Conservation (phyloP, 2,113 vertebrate species). For the Nibea albiflora region DNA sequence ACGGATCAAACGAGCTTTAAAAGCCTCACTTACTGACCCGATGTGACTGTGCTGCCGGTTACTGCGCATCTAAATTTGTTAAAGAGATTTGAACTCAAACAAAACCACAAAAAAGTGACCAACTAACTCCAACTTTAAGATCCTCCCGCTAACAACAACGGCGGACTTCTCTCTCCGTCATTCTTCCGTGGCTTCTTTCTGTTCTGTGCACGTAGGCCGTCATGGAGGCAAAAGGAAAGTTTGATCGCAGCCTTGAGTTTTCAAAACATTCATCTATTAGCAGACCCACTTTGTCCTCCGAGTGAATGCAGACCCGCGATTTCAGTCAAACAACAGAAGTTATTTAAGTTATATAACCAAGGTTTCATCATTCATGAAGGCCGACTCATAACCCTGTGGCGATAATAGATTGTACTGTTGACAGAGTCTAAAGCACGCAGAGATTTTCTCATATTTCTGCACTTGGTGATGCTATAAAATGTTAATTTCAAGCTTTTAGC, state of each 20-base stretch:
- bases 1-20: neutral
- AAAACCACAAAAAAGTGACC: neutral
- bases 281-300: neutral
- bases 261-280: constrained; percentile 7
- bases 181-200: neutral
- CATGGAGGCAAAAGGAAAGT: constrained; percentile 2
- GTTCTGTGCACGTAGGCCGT: too few species aligned
- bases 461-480: neutral
- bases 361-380: constrained; percentile 11
- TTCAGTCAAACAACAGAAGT: constrained; percentile 8
- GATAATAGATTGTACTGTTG: neutral
- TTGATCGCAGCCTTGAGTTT: constrained; percentile 8
- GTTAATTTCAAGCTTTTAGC: neutral
- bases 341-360: constrained; percentile 18
- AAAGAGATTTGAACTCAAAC: constrained; percentile 6
- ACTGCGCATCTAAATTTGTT: constrained; percentile 13
- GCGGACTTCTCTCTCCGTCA: neutral
- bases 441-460: neutral
- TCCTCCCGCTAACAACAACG: neutral
- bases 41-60: neutral
- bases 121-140: neutral
- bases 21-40: neutral
- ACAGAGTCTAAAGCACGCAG: neutral
- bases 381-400: neutral
- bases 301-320: constrained; percentile 1